Conservation (phyloP, 2,888 invertebrate species). For the Dione juno region DNA sequence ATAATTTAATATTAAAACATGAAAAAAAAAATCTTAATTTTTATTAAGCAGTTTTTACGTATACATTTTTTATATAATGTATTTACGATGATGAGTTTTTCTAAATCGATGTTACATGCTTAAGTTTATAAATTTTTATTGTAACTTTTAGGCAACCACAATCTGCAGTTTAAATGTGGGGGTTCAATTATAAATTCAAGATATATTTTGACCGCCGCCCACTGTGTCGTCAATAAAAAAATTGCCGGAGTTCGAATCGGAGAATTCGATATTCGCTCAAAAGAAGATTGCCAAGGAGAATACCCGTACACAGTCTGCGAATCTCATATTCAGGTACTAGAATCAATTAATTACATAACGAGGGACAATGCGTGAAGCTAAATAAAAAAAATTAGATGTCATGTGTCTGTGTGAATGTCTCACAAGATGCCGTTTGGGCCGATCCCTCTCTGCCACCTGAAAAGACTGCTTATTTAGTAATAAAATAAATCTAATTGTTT, state of each 20-base stretch:
- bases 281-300: constrained; percentile 29
- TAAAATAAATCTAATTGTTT: background rate
- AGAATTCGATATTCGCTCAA: constrained; percentile 24
- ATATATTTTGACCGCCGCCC: constrained; percentile 75
- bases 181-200: constrained; percentile 71
- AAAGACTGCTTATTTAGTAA: background rate
- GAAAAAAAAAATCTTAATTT: too few relatives aligned
- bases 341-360: background rate
- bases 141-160: constrained; percentile 4
- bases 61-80: too few relatives aligned
- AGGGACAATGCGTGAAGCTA: too few relatives aligned
- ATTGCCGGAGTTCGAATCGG: constrained; percentile 40
- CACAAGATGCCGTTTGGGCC: too few relatives aligned
- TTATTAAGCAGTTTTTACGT: too few relatives aligned
- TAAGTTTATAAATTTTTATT: background rate
- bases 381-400: too few relatives aligned
- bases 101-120: too few relatives aligned
- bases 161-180: constrained; percentile 66
- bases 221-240: constrained; percentile 53
- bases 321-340: constrained; percentile 25
- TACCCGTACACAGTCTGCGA: constrained; percentile 15
- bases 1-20: too few relatives aligned
- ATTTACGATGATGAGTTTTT: too few relatives aligned
- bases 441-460: too few relatives aligned
- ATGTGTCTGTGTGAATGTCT: too few relatives aligned